phyloP scores from a whole-genome alignment of 2,888 invertebrate genomes.

The Oasisia sp. region DNA sequence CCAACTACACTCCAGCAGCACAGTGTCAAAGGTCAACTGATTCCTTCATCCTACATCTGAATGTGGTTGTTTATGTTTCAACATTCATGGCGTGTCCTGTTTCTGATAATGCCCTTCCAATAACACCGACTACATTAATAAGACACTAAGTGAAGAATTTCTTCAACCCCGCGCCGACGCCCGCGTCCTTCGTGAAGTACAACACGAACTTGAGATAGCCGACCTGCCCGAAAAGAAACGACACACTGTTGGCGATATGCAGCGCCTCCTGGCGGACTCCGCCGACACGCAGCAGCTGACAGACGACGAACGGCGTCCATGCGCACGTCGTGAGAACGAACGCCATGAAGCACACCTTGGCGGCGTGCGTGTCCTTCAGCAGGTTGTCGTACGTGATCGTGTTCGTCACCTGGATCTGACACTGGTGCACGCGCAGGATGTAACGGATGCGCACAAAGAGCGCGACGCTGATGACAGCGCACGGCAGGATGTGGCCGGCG shows the following conservation, averaged over 20 bases:
- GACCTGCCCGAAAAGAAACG: constrained; percentile 29
- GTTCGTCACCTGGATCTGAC: constrained; percentile 38
- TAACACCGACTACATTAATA: neutral
- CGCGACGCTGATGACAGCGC: constrained; percentile 21
- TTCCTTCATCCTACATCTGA: neutral
- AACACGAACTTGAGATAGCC: constrained; percentile 25
- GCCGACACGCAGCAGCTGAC: constrained; percentile 13
- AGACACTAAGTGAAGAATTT: neutral
- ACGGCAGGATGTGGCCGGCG: neutral
- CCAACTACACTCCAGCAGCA: neutral
- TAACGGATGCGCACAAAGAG: constrained; percentile 6
- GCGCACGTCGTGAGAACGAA: constrained; percentile 3
- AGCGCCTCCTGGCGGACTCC: constrained; percentile 8
- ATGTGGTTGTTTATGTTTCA: neutral
- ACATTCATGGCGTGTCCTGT: neutral
- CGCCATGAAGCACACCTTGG: constrained; percentile 23
- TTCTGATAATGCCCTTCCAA: neutral
- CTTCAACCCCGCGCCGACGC: neutral
- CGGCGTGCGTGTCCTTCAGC: constrained; percentile 28
- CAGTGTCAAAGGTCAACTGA: neutral
- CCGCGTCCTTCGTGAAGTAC: constrained; percentile 24
- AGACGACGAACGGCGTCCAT: constrained; percentile 28
- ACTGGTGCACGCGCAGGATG: constrained; percentile 30
- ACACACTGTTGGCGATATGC: neutral
- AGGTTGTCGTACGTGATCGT: constrained; percentile 35